phyloP scores from a whole-genome alignment of 2,113 vertebrate genomes.

The Sylvia atricapilla region DNA sequence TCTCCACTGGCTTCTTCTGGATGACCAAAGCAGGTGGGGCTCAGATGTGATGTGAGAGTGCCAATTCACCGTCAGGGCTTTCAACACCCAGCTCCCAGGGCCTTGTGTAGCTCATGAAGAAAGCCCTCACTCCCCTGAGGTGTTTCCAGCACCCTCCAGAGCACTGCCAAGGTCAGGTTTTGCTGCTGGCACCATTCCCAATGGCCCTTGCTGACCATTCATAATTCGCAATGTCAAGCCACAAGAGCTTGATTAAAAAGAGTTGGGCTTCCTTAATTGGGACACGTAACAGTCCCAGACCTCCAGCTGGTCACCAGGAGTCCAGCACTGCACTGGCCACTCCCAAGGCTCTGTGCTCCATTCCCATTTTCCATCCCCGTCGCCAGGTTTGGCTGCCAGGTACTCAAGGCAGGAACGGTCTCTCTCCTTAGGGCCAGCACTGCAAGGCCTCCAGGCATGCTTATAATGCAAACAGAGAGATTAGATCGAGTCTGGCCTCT shows the following conservation, averaged over 20 bases:
- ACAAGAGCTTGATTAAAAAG: not conserved
- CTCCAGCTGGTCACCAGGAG: not conserved
- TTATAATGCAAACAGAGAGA: constrained; percentile 53
- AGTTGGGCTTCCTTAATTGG: not conserved
- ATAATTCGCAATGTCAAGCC: not conserved
- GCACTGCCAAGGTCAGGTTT: not conserved
- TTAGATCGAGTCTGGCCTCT: constrained; percentile 47
- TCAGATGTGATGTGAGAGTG: not conserved
- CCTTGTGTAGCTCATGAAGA: constrained; percentile 27
- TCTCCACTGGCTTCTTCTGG: not conserved
- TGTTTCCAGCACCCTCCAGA: not conserved
- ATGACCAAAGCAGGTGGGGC: constrained; percentile 55
- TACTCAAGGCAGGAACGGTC: not conserved
- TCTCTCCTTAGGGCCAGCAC: not conserved
- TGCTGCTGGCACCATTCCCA: not conserved
- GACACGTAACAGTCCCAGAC: not conserved
- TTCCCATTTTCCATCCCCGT: not conserved
- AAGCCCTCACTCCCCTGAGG: not conserved
- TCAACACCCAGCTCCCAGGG: constrained; percentile 55
- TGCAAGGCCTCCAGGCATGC: constrained; percentile 34
- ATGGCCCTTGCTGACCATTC: not conserved
- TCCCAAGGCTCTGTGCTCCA: not conserved
- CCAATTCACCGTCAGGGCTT: constrained; percentile 28
- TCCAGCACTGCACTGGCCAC: not conserved
- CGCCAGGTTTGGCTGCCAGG: not conserved